Evolutionary conservation across 2,113 vertebrate genomes (phyloP).

Genomic region (Pituophis catenifer): DNA sequence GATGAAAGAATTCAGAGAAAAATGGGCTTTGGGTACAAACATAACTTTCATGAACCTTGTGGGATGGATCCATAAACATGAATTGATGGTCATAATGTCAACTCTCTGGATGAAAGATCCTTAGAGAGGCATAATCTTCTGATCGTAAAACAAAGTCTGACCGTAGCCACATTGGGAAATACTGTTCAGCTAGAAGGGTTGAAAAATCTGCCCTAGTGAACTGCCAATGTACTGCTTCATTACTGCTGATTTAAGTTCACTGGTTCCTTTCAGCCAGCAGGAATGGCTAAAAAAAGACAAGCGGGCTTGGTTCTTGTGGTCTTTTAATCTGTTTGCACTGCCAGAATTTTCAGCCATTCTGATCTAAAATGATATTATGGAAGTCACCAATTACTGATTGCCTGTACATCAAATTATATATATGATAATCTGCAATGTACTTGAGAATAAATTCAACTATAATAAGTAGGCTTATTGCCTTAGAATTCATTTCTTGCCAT

Average conservation of each 20-base stretch:
- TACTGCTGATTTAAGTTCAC: not conserved
- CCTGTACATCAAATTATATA: not conserved
- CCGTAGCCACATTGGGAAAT: not conserved
- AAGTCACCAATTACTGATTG: not conserved
- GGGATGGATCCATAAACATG: not conserved
- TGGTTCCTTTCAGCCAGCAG: not conserved
- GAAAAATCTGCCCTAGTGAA: not conserved
- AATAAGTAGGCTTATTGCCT: not conserved
- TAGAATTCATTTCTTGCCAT: not conserved
- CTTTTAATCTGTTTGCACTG: not conserved
- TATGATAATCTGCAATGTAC: not conserved
- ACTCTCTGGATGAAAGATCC: not conserved
- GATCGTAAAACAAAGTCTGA: not conserved
- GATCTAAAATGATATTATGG: not conserved
- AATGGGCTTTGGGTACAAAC: constrained; percentile 28
- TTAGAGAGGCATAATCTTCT: not conserved
- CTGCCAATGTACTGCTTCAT: not conserved
- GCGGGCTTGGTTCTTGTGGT: not conserved
- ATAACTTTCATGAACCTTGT: not conserved
- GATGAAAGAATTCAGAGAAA: constrained; percentile 25
- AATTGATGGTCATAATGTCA: not conserved
- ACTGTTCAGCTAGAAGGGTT: not conserved
- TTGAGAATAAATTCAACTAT: not conserved
- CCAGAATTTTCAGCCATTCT: not conserved
- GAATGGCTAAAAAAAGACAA: not conserved